Base-by-base conservation (phyloP, 2,797 vertebrate genomes). In the Astyanax mexicanus region DNA sequence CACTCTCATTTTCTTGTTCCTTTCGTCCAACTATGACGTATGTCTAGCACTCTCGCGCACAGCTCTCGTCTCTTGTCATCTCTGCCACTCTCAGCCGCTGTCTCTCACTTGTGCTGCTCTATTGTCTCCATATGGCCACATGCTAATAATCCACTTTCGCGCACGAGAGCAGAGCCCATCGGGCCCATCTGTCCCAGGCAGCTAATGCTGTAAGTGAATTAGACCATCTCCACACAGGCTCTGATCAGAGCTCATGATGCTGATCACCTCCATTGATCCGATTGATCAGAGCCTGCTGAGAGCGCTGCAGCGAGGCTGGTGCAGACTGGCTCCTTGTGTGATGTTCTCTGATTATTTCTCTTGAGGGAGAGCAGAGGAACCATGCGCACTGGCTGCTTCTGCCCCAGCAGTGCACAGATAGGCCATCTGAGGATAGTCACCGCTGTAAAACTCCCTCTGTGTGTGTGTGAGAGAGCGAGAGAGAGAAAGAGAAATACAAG, bases 161-260 rank as follows among this genome's bases (percentile, higher is more conserved):
- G 66, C 45, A 74, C 71, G 65, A 65, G 68, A 75, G 55, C 29
- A 32, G 61, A 68, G 82, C 62, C 72, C 60, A 55, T 65, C 65
- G 11, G 49, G 54, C 68, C 81, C 79, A 78, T 86, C 75, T 83
- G 81, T 86, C 83, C 77, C 70, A 29, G 6, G 13, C 74, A 61
- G 77, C 79, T 84, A 77, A 84, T 86, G 77, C 62, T 71, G 69
- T 86, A 84, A 86, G 80, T 72, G 77, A 79, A 82, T 87, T 83
- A 81, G 69, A n/a, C 23, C n/a, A 13, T 38, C 35, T 68, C 81
- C 71, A 70, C 61, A 17, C 35, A 15, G 60, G 3, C 61, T 32
- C 60, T 69, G 70, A 74, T 75, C 79, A 60, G 51, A 78, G 72
- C 80, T 75, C 69, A 75, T 52, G 57, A 70, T 27, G 42, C 72